Conservation (phyloP, 2,888 invertebrate genomes). For the Melanophora roralis region DNA sequence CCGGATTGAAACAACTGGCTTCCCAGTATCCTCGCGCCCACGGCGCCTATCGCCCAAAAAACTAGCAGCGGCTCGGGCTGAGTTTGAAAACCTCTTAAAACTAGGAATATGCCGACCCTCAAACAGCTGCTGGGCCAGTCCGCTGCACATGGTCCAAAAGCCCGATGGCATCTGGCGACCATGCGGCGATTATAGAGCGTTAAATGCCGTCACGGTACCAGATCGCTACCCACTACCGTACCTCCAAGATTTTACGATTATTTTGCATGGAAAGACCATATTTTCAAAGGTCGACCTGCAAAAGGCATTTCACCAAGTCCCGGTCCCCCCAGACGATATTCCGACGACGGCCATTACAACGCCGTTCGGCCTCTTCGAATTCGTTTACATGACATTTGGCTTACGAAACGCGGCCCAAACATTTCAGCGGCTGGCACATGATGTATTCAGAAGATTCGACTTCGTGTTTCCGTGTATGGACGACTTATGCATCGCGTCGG, state of each 20-base stretch:
- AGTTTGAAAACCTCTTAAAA: conserved; percentile 63
- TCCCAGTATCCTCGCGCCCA: conserved; percentile 43
- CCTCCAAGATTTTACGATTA: neutral
- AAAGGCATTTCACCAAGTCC: conserved; percentile 38
- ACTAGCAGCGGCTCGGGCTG: conserved; percentile 46
- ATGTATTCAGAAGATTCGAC: conserved; percentile 12
- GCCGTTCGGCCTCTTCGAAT: conserved; percentile 43
- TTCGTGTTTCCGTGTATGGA: conserved; percentile 46
- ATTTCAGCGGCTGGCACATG: conserved; percentile 19
- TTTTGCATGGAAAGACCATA: conserved; percentile 20
- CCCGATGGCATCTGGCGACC: conserved; percentile 69
- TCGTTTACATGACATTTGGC: conserved; percentile 15
- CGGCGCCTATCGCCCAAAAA: conserved; percentile 68
- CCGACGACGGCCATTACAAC: conserved; percentile 37
- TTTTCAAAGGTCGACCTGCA: conserved; percentile 42
- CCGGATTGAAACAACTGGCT: conserved; percentile 11
- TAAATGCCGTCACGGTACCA: conserved; percentile 69
- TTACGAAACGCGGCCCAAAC: conserved; percentile 15
- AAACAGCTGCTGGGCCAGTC: conserved; percentile 74
- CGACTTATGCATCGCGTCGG: conserved; percentile 39
- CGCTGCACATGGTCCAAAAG: conserved; percentile 70
- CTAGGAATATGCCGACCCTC: conserved; percentile 75
- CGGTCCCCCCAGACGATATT: conserved; percentile 25
- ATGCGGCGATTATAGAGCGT: conserved; percentile 69
- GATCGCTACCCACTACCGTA: conserved; percentile 69